Conservation (phyloP, 2,797 vertebrate genomes). For the Pangasius sanitwongsei region DNA sequence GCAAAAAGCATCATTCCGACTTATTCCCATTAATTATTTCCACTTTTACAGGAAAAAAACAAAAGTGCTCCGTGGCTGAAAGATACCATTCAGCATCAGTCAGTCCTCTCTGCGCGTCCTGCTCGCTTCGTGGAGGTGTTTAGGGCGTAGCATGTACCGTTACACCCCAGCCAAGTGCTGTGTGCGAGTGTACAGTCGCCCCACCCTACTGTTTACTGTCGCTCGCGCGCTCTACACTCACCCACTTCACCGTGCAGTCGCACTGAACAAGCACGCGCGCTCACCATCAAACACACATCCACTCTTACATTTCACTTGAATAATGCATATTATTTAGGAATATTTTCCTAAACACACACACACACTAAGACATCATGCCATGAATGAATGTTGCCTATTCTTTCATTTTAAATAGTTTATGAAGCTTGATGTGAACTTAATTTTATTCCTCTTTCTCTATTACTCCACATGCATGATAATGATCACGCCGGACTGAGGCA, state of each 20-base stretch:
- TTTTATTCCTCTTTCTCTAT: neutral
- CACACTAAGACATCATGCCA: neutral
- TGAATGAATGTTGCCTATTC: neutral
- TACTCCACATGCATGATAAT: neutral
- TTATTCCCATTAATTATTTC: neutral
- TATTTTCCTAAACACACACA: neutral
- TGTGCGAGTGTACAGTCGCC: neutral
- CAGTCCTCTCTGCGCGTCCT: neutral
- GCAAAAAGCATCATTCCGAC: neutral
- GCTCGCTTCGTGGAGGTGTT: neutral
- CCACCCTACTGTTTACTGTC: neutral
- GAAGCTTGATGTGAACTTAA: neutral
- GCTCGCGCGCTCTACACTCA: neutral
- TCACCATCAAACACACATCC: neutral
- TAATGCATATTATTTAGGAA: conserved; percentile 21
- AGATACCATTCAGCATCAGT: neutral
- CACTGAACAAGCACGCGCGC: neutral
- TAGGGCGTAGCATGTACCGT: neutral
- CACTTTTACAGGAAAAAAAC: neutral
- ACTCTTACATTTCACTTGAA: neutral
- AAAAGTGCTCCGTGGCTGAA: neutral
- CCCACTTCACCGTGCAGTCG: neutral
- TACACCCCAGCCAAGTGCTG: neutral
- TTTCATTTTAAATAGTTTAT: neutral
- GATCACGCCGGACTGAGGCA: conserved; percentile 36